Base-by-base conservation (phyloP, 2,113 vertebrate species). In the Scalopus aquaticus region DNA sequence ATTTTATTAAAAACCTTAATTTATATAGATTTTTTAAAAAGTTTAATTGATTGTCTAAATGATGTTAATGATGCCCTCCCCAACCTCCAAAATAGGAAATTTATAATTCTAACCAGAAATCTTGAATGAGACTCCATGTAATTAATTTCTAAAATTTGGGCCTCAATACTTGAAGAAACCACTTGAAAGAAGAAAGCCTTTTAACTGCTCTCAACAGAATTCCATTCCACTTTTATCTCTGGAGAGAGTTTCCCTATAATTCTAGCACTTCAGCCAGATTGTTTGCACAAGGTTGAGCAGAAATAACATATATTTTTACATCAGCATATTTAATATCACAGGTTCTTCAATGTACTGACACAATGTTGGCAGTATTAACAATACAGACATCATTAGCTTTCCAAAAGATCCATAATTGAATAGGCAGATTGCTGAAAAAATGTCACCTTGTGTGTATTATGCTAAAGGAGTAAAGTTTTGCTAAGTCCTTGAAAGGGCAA, bases 221-320 rank as follows among this genome's bases (percentile, higher is more conserved):
- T 73, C 72, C 62, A 78, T 67, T 89, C 92, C 88, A 64, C 93
- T 96, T 93, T 96, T 94, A 91, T 96, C 92, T 96, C 64, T 81
- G 56, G 64, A 93, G 94, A 96, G 86, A 69, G 89, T 96, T 96
- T 93, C 46, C 30, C 78, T 92, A 76, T 90, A 82, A 97, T 86
- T 95, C 93, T 60, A 82, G 51, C 92, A 95, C 91, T 95, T 96
- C 70, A 95, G 73, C 91, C 93, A 91, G 91, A 93, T 77, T 96
- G 93, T 97, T 96, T 96, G 91, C 96, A 96, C 91, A 96, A 35
- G 11, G 74, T 64, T 95, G 69, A 96, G 39, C 58, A 95, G 60
- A 95, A 95, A 96, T 95, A 95, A 95, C 91, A 91, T 96, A 93
- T 95, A 97, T 94, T 95, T 97, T 96, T 97, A 91, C 44, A 95